Conservation (phyloP, 2,113 vertebrate species). For the Perccottus glenii region DNA sequence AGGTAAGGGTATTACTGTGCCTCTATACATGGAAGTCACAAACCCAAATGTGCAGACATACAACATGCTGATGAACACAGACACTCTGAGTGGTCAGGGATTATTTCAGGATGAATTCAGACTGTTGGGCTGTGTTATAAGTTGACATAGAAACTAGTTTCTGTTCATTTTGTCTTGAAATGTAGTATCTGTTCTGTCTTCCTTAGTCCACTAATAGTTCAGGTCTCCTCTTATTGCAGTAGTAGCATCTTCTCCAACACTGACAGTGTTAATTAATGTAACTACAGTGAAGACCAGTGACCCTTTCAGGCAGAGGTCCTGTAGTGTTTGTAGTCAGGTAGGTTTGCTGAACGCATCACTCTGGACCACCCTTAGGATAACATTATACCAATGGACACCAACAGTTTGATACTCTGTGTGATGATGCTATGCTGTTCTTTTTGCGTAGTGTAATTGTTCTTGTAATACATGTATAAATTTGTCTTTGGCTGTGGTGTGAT, state of each 20-base stretch:
- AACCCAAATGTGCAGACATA: slow-evolving; percentile 54
- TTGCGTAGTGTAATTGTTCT: slow-evolving; percentile 76
- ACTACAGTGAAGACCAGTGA: slow-evolving; percentile 60
- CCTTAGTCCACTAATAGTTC: slow-evolving; percentile 69
- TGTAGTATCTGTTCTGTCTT: slow-evolving; percentile 71
- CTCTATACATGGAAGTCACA: slow-evolving; percentile 73
- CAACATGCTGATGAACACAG: slow-evolving; percentile 25
- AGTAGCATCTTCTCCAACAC: slow-evolving; percentile 66
- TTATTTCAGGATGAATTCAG: slow-evolving; percentile 68
- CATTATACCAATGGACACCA: slow-evolving; percentile 59
- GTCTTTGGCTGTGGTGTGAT: slow-evolving; percentile 80
- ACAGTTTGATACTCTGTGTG: slow-evolving; percentile 63
- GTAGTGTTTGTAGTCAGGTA: slow-evolving; percentile 54
- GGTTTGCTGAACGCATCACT: slow-evolving; percentile 59
- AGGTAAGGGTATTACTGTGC: slow-evolving; percentile 75
- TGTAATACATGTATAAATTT: slow-evolving; percentile 76
- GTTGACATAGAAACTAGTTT: slow-evolving; percentile 62
- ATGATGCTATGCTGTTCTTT: slow-evolving; percentile 73
- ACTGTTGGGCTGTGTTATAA: slow-evolving; percentile 67
- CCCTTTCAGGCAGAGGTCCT: slow-evolving; percentile 62
- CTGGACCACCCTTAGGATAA: slow-evolving; percentile 56
- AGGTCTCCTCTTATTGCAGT: slow-evolving; percentile 51
- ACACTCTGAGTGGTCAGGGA: slow-evolving; percentile 70
- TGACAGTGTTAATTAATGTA: slow-evolving; percentile 59
- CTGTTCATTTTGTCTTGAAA: slow-evolving; percentile 69